phyloP scores from a whole-genome alignment of 2,113 vertebrate genomes.

The Myotis brandtii region DNA sequence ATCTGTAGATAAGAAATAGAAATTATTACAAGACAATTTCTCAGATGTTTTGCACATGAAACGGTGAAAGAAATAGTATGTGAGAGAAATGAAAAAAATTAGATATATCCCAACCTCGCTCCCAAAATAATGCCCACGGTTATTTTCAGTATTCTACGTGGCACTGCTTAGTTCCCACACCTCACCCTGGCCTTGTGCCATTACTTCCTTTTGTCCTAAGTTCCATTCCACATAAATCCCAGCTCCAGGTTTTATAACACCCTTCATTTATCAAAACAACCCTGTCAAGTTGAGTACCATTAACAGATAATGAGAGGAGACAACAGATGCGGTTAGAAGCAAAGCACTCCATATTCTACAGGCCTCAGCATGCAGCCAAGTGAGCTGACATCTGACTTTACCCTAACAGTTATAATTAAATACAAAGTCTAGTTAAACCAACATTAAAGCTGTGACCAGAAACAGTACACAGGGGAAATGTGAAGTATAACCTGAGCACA shows the following conservation, averaged over 20 bases:
- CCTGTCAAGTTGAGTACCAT: constrained; percentile 97
- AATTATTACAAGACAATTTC: constrained; percentile 1
- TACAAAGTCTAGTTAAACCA: constrained; percentile 81
- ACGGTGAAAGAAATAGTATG: neutral
- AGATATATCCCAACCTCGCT: neutral
- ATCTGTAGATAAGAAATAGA: constrained; percentile 1
- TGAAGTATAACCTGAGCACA: constrained; percentile 46
- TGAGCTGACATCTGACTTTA: constrained; percentile 92
- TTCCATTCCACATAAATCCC: constrained; percentile 84
- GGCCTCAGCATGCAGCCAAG: constrained; percentile 93
- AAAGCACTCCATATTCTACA: constrained; percentile 92
- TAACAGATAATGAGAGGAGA: constrained; percentile 98
- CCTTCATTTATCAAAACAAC: constrained; percentile 95
- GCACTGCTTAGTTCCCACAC: neutral
- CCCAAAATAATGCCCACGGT: neutral
- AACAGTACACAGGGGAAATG: constrained; percentile 74
- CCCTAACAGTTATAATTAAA: constrained; percentile 86
- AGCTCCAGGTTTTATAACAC: constrained; percentile 93
- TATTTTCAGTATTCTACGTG: neutral
- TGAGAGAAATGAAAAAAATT: constrained; percentile 5
- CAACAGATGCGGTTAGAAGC: constrained; percentile 94
- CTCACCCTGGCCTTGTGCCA: neutral
- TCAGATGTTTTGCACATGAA: constrained; percentile 16
- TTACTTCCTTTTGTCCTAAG: constrained; percentile 33
- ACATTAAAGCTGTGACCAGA: constrained; percentile 72